Evolutionary conservation across 2,888 invertebrate genomes (phyloP), one percentile per base, ranked within the genome.

Genomic region (Aspidiotus rigidus): DNA sequence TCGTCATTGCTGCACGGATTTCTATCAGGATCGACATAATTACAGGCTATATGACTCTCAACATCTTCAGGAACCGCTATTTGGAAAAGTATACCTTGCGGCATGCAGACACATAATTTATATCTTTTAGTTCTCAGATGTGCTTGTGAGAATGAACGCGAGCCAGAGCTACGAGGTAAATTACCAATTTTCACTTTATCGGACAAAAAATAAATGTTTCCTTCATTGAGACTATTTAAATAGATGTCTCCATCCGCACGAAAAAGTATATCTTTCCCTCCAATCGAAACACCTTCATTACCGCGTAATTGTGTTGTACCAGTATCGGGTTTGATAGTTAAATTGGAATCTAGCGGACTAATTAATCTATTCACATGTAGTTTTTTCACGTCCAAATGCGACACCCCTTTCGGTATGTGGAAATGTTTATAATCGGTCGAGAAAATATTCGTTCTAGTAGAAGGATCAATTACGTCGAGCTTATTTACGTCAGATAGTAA

Each of bases 31-130:
- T 74, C 74, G n/a, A 74, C 72, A 62, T 73, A 73, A 66, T 72
- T 72, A 62, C 75, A 75, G 49, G 74, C 74, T 63, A 72, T 69
- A 44, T 74, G 72, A 11, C 74, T 73, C 57, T 72, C 74, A 15
- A 70, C 79, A 0, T 84, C 84, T 0, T 82, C 81, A 0, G 86
- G 84, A 0, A 89, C 85, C 0, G 88, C 86, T 7, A 93, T 84
- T 71, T 87, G 82, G 76, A 92, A 93, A 64, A 94, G 77, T 74
- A 88, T 88, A 0, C 93, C 93, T 72, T 88, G 86, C 0, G 93
- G 93, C 89, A 92, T 91, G 75, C 93, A 93, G 0, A 93, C 87
- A 74, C 93, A 94, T 0, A 94, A 83, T 77, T 93, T 93, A 75
- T 86, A 93, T 76, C 93, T 91, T 72, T 74, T 53, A 42, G 73